A percentile compares a stretch with the other conserved stretches of the same genome.
phyloP scores from a whole-genome alignment of 1,140 invertebrate genomes.

The Bombus consobrinus region DNA sequence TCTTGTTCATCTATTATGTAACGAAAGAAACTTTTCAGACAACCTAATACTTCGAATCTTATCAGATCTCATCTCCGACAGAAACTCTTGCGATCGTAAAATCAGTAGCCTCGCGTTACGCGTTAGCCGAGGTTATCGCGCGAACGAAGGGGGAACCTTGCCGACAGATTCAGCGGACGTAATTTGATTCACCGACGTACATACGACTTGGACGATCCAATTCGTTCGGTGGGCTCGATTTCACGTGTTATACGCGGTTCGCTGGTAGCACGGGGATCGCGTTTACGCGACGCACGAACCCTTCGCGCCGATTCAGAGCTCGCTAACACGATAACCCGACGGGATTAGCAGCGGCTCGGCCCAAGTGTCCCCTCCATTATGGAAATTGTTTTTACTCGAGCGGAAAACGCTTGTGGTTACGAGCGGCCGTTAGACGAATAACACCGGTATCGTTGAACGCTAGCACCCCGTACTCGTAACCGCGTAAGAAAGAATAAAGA shows the following conservation, averaged over 20 bases:
- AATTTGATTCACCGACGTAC: background rate
- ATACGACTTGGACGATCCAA: background rate
- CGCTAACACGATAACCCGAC: conserved; percentile 14
- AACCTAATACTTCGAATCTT: too few relatives aligned
- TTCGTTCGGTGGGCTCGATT: background rate
- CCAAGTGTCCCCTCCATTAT: conserved; percentile 42
- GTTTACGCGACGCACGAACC: background rate
- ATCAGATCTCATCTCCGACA: too few relatives aligned
- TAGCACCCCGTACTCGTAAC: background rate
- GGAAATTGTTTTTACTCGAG: conserved; percentile 42
- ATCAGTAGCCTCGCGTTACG: conserved; percentile 8
- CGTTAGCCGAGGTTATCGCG: conserved; percentile 1
- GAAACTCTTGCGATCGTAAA: conserved; percentile 2
- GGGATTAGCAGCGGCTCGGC: background rate
- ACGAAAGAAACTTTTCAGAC: too few relatives aligned
- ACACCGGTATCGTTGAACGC: conserved; percentile 1
- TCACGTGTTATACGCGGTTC: background rate
- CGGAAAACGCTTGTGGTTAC: conserved; percentile 33
- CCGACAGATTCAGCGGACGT: background rate
- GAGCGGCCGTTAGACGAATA: conserved; percentile 14
- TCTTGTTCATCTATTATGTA: too few relatives aligned
- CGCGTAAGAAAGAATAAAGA: background rate
- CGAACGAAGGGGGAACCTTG: background rate
- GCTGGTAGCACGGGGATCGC: background rate
- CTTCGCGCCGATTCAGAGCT: background rate